Base-by-base conservation (phyloP, 2,888 invertebrate species). In the Scelioninae gen. 1 region DNA sequence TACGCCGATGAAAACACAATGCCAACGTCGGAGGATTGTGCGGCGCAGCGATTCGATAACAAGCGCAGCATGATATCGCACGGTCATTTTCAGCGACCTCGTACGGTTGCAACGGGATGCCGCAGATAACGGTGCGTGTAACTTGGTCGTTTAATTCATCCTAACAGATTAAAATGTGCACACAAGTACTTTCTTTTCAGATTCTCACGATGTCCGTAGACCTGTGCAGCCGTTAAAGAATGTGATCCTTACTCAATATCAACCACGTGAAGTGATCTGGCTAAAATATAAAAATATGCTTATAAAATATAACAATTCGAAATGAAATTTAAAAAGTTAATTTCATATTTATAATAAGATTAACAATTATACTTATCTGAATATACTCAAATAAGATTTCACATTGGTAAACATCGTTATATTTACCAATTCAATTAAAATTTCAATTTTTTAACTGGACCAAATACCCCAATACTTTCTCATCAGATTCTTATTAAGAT, bases 1-100 rank as follows among this genome's bases (percentile, higher is more conserved):
- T 82, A 77, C 65, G 51, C 29, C 53, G 69, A 81, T 74, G 53
- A 69, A 75, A 81, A 68, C 58, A 81, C 81, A 81, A 81, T 80
- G 47, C 31, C 66, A 16, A 34, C 32, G 47, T 60, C 29, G 43
- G 15, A 8, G 38, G 65, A 47, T 58, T 51, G 38, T 65, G 71
- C 51, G 38, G 11, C 11, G 34, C 34, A 23, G 53, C 76, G 58
- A 71, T 77, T 72, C 82, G 82, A 82, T 82, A 82, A 82, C 76
- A 62, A 71, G 72, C 82, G 49, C 80, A 74, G 80, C 80, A 49
- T 80, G 80, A 74, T 74, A 74, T 74, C 66, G 66, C 77, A 62
- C 69, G 62, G n/a, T 9, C 45, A 38, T 75, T 81, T 80, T 49
- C 47, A 45, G 16, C 62, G 8, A n/a, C n/a, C n/a, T n/a, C n/a